These are phyloP conservation scores for Lerista edwardsae DNA, from an alignment of 2,797 vertebrate genomes.

Conservation along the genomic window DNA sequence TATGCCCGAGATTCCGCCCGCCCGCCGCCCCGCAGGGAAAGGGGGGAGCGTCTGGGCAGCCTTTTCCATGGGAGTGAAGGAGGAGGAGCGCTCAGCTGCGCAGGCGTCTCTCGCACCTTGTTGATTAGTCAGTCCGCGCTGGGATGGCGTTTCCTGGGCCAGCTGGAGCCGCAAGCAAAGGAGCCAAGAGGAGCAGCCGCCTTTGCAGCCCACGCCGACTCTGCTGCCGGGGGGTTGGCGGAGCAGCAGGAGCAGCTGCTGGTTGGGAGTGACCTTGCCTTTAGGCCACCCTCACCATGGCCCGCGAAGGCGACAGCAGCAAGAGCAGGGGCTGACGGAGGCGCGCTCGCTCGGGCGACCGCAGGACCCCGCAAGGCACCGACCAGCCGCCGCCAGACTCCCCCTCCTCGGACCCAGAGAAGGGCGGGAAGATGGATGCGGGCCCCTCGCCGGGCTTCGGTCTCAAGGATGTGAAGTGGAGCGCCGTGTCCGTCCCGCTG, in stretches of 20 bases:
- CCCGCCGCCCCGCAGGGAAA: not conserved
- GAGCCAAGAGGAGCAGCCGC: conserved; percentile 63
- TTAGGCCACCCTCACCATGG: conserved; percentile 44
- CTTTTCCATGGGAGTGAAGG: conserved; percentile 67
- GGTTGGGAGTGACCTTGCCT: conserved; percentile 24
- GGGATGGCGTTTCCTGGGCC: conserved; percentile 79
- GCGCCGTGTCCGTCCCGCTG: conserved; percentile 87
- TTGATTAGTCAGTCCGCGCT: conserved; percentile 77
- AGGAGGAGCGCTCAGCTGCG: conserved; percentile 73
- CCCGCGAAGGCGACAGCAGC: conserved; percentile 44
- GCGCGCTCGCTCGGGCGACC: conserved; percentile 31
- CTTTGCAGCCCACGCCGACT: conserved; percentile 62
- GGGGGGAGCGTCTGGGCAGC: conserved; percentile 33
- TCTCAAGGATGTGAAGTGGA: conserved; percentile 95
- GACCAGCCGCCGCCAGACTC: conserved; percentile 45
- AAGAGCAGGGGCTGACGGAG: conserved; percentile 55
- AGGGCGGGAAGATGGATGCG: conserved; percentile 87
- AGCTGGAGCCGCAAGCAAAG: conserved; percentile 61
- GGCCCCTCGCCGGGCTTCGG: conserved; percentile 88
- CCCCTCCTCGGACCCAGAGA: conserved; percentile 48
- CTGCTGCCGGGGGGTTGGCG: conserved; percentile 61
- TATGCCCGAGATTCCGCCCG: not conserved
- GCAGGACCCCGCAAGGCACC: conserved; percentile 46
- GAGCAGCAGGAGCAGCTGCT: conserved; percentile 48
- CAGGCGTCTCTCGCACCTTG: conserved; percentile 79